Percentiles rank a stretch among this genome's conserved stretches.
These are phyloP conservation scores for Cathartes aura DNA, from an alignment of 2,113 vertebrate genomes.

Conservation along the genomic window DNA sequence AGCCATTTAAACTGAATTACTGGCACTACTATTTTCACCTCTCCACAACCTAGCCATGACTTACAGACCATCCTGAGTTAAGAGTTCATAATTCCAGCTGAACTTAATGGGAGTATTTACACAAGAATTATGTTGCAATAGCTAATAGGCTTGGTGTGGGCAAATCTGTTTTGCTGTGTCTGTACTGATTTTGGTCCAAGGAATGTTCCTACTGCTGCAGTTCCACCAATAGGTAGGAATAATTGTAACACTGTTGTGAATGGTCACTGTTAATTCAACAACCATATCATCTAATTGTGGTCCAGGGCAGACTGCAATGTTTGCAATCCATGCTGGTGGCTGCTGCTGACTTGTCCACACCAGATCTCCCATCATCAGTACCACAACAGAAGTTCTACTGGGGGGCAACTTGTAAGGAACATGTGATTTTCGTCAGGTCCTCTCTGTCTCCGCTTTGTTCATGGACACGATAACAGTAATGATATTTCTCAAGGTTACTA, in stretches of 20 bases:
- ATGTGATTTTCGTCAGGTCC: neutral
- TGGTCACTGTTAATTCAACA: neutral
- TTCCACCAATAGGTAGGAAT: neutral
- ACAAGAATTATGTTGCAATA: conserved; percentile 40
- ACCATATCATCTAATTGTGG: fast-evolving
- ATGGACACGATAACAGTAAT: neutral
- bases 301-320: neutral
- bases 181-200: neutral
- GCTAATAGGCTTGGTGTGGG: neutral
- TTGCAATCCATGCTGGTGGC: neutral
- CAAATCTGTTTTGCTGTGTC: neutral
- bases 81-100: conserved; percentile 1
- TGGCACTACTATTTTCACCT: conserved; percentile 25
- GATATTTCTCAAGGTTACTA: neutral
- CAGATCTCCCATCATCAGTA: neutral
- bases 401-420: neutral
- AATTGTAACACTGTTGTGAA: neutral
- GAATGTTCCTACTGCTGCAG: neutral
- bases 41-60: conserved; percentile 13
- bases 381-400: neutral
- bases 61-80: conserved; percentile 23
- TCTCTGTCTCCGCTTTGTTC: neutral
- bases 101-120: conserved; percentile 34
- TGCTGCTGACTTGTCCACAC: neutral
- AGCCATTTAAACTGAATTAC: conserved; percentile 18